phyloP scores from a whole-genome alignment of 1,140 invertebrate genomes.

The Penaeus indicus region DNA sequence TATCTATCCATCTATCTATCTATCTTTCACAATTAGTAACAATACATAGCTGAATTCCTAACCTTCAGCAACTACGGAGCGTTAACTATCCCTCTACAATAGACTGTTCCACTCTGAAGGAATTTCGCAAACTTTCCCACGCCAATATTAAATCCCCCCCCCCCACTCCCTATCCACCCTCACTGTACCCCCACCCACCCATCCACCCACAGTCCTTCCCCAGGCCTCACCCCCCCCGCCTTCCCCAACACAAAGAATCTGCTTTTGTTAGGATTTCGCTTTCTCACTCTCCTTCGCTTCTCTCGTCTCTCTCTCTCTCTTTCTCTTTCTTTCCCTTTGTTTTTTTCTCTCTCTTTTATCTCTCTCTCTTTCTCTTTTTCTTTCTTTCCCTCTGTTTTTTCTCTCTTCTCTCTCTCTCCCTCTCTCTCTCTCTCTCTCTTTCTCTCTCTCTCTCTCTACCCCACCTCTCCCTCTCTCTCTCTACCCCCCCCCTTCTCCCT shows the following conservation, averaged over 20 bases:
- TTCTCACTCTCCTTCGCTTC: not conserved
- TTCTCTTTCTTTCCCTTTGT: not conserved
- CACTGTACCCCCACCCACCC: not conserved
- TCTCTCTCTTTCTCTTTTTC: no score
- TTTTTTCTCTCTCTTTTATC: not conserved
- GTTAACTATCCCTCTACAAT: no score
- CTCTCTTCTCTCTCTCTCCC: conserved; percentile 1
- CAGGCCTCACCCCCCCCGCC: not conserved
- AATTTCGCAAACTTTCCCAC: no score
- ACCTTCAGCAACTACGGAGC: no score
- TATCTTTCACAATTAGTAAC: no score
- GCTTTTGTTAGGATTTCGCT: not conserved
- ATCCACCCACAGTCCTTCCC: not conserved
- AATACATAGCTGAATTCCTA: no score
- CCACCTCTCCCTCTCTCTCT: not conserved
- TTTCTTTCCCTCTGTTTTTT: not conserved
- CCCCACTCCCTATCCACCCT: not conserved
- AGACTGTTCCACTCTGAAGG: no score
- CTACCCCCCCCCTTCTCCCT: not conserved
- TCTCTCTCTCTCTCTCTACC: not conserved
- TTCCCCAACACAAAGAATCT: not conserved
- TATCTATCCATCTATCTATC: no score
- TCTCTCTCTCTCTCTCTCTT: not conserved
- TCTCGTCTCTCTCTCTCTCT: not conserved
- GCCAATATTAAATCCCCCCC: no score